Evolutionary conservation across 2,797 vertebrate species (phyloP).

Genomic region (Staurois parvus): DNA sequence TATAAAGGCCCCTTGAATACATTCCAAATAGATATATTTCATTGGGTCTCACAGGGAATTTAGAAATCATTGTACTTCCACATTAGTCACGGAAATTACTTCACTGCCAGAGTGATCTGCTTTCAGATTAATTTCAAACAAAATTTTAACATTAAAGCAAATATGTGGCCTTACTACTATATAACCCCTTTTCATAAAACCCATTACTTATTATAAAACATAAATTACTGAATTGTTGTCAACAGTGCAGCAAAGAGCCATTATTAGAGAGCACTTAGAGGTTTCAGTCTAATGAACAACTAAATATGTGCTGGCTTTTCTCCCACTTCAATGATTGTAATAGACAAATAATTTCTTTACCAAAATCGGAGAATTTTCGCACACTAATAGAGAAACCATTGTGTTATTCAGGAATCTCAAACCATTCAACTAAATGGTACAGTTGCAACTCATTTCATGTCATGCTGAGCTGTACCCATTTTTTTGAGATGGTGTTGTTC

Average conservation of each 20-base stretch:
- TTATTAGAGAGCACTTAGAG: constrained; percentile 13
- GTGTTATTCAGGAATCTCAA: not conserved
- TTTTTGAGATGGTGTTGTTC: not conserved
- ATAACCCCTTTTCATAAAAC: not conserved
- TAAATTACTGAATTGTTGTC: not conserved
- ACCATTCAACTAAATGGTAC: not conserved
- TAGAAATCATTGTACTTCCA: not conserved
- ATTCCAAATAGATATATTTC: constrained; percentile 23
- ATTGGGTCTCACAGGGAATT: not conserved
- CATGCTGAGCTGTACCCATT: constrained; percentile 1
- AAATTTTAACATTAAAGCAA: constrained; percentile 19
- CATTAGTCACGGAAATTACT: constrained; percentile 2
- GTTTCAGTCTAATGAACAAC: not conserved
- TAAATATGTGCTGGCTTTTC: not conserved
- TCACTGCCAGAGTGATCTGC: constrained; percentile 35
- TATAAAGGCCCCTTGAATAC: constrained; percentile 5
- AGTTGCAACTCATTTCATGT: not conserved
- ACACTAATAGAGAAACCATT: not conserved
- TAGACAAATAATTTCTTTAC: constrained; percentile 24
- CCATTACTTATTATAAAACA: not conserved
- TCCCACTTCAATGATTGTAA: constrained; percentile 14
- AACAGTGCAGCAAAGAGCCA: not conserved
- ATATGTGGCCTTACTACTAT: constrained; percentile 45
- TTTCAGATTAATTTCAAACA: constrained; percentile 15
- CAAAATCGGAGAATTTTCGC: constrained; percentile 1